phyloP scores from a whole-genome alignment of 2,888 invertebrate species.

The Diogma glabrata region DNA sequence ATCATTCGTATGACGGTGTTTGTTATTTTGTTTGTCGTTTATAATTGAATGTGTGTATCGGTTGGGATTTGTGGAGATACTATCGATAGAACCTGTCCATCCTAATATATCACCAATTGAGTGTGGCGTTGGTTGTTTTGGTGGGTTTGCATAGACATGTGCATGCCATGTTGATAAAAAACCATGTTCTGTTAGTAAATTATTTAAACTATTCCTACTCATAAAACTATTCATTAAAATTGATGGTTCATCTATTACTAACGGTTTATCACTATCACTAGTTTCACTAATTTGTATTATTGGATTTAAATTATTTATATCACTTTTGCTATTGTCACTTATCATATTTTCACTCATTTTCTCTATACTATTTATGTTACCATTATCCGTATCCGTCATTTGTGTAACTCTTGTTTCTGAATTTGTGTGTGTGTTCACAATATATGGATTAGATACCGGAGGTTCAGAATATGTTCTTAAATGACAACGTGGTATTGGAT shows the following conservation, averaged over 20 bases:
- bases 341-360: background rate
- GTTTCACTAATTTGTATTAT: too few relatives aligned
- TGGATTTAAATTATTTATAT: background rate
- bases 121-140: constrained; percentile 73
- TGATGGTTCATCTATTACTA: background rate
- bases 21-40: background rate
- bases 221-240: background rate
- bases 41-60: too few relatives aligned
- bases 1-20: background rate
- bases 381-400: background rate
- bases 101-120: constrained; percentile 81
- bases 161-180: constrained; percentile 61
- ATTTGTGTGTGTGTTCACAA: background rate
- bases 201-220: constrained; percentile 3
- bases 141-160: constrained; percentile 75
- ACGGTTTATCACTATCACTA: background rate
- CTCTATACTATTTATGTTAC: background rate
- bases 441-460: background rate
- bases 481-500: background rate
- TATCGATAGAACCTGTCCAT: constrained; percentile 25
- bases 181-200: constrained; percentile 10
- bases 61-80: too few relatives aligned
- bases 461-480: constrained; percentile 14
- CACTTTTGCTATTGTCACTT: background rate
- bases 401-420: background rate